Percentiles rank a stretch among this genome's conserved stretches.
phyloP scores from a whole-genome alignment of 2,888 invertebrate species.

The Morpho deidamia region DNA sequence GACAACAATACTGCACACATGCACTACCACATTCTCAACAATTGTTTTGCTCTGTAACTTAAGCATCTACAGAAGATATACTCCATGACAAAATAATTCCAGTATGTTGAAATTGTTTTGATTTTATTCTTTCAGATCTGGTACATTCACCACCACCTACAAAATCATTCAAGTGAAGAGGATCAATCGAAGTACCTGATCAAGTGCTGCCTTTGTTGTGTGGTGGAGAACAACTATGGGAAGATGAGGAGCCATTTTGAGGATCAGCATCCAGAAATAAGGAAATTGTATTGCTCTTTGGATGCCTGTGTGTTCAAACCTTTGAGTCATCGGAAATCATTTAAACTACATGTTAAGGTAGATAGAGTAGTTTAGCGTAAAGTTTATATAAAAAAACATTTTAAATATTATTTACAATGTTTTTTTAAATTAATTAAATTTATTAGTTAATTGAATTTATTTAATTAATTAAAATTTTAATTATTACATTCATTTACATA shows the following conservation, averaged over 20 bases:
- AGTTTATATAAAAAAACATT: too few species aligned
- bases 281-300: conserved; percentile 58
- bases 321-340: conserved; percentile 60
- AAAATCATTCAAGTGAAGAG: conserved; percentile 39
- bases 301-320: conserved; percentile 59
- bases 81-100: too few species aligned
- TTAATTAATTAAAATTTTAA: too few species aligned
- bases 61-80: too few species aligned
- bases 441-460: too few species aligned
- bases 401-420: too few species aligned
- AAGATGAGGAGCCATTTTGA: conserved; percentile 59
- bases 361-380: conserved; percentile 9
- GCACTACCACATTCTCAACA: too few species aligned
- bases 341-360: conserved; percentile 66
- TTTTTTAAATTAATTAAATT: too few species aligned
- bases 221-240: conserved; percentile 45
- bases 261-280: conserved; percentile 51
- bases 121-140: conserved; percentile 46
- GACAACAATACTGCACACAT: too few species aligned
- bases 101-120: background rate
- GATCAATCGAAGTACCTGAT: conserved; percentile 40
- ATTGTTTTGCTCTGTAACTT: too few species aligned
- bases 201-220: conserved; percentile 61
- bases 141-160: conserved; percentile 57
- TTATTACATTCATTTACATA: too few species aligned